A percentile compares a stretch with the other conserved stretches of the same genome.
Conservation (phyloP, 2,113 vertebrate genomes). For the Malaclemys terrapin region DNA sequence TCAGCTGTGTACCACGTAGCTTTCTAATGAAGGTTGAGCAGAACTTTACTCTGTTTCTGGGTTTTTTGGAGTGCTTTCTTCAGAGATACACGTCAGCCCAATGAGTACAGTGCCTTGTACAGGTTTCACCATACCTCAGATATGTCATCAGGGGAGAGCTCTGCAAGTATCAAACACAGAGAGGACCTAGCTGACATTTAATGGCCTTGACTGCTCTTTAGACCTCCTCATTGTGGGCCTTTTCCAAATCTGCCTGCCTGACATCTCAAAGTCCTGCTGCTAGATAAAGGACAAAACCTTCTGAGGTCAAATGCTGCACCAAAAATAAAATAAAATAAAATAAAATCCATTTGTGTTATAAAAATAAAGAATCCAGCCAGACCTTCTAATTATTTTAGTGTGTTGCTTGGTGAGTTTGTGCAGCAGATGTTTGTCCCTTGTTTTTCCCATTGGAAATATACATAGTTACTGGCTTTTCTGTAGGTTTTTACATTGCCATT, state of each 20-base stretch:
- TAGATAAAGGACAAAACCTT: not conserved
- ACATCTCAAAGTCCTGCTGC: not conserved
- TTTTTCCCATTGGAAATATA: slow-evolving; percentile 33
- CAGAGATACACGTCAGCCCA: not conserved
- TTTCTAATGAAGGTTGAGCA: not conserved
- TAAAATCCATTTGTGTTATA: not conserved
- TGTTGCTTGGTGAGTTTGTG: slow-evolving; percentile 1
- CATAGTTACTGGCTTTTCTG: slow-evolving; percentile 18
- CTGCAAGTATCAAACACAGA: not conserved
- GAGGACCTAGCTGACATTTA: slow-evolving; percentile 12
- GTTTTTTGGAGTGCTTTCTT: not conserved
- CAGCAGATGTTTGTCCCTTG: slow-evolving; percentile 26
- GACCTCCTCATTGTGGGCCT: slow-evolving; percentile 3
- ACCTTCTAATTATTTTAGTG: slow-evolving; percentile 18
- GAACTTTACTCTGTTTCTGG: not conserved
- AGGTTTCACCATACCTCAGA: not conserved
- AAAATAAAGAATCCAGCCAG: slow-evolving; percentile 12
- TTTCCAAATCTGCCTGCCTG: slow-evolving; percentile 30
- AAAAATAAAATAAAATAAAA: not conserved
- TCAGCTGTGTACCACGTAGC: fast-evolving
- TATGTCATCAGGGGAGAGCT: not conserved
- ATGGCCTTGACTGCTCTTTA: slow-evolving; percentile 35
- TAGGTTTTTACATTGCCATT: not conserved
- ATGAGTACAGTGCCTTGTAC: fast-evolving
- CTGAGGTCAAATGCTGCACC: not conserved